Evolutionary conservation across 2,113 vertebrate genomes (phyloP), one percentile per base, ranked within the genome.

Genomic region (Actinemys pallida): DNA sequence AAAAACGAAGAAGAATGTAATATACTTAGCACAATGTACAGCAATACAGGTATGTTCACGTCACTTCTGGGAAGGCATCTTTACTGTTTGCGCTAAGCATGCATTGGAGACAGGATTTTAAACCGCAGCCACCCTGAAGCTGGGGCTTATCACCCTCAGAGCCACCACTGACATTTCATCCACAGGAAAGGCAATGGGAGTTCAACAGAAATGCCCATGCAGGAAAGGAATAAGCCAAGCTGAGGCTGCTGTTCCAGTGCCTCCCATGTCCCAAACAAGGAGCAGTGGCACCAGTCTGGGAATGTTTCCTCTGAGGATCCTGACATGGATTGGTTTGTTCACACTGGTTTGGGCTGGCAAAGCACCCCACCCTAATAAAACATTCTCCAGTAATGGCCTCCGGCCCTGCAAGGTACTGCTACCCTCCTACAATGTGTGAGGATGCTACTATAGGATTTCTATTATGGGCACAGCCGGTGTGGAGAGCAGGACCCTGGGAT

Each of bases 1-100:
- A 49, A 35, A 69, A 49, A 86, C 29, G 54, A 0, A 0, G 57
- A 69, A 19, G 13, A 3, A 0, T 35, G 2, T 39, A 29, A 50
- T 1, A 0, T 10, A 6, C 4, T 6, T 0, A 1, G 62, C 17
- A 7, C 14, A 0, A 49, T 56, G 76, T 4, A 1, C 7, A 14
- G 29, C 57, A 42, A 22, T 5, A 35, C 3, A 0, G 1, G 0
- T 0, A 27, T 8, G 22, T 25, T 52, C 39, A 5, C 53, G 4
- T 19, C 0, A 4, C 29, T 3, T 29, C 49, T 0, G 5, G 24
- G 54, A 27, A 25, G 27, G 42, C 0, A 29, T 1, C 13, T 10
- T 81, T 22, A 19, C 31, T 19, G 50, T 50, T 14, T 31, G 27
- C 25, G 4, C 42, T 14, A 16, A 29, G 13, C 6, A 29, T 79